Conservation (phyloP, 2,113 vertebrate species). For the Leucopternis melanops region DNA sequence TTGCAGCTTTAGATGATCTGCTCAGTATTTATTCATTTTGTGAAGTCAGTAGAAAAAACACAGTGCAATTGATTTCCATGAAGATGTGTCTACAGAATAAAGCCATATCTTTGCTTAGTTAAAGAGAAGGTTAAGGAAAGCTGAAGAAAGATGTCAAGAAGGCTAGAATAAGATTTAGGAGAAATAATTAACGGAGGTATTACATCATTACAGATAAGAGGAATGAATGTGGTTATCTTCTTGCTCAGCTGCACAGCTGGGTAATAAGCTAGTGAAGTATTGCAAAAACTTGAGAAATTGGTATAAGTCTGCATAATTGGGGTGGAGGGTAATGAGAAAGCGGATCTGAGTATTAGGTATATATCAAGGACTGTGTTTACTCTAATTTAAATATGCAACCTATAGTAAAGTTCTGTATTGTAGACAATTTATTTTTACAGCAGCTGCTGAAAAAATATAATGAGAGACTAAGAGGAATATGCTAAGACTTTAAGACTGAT, state of each 20-base stretch:
- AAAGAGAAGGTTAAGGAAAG: background rate
- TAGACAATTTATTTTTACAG: background rate
- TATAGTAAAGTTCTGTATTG: background rate
- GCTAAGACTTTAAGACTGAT: background rate
- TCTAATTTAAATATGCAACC: conserved; percentile 56
- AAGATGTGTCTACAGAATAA: background rate
- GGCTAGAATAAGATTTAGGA: background rate
- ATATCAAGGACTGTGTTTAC: conserved; percentile 67
- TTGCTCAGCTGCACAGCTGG: conserved; percentile 78
- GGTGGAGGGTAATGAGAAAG: conserved; percentile 74
- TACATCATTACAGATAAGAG: conserved; percentile 90
- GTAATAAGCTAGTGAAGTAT: conserved; percentile 74
- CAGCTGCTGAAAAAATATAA: background rate
- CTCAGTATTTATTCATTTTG: background rate
- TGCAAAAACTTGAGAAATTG: conserved; percentile 78
- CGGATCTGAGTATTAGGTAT: conserved; percentile 79
- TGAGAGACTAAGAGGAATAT: background rate
- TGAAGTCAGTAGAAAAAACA: background rate
- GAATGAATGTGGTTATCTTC: conserved; percentile 88
- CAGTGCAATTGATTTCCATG: background rate
- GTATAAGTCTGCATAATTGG: conserved; percentile 77
- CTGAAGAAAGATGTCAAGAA: background rate
- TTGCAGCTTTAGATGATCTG: background rate
- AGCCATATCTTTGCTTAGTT: background rate
- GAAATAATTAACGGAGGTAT: conserved; percentile 33